Evolutionary conservation across 2,113 vertebrate genomes (phyloP), one percentile per base, ranked within the genome.

Genomic region (Lampris incognitus): DNA sequence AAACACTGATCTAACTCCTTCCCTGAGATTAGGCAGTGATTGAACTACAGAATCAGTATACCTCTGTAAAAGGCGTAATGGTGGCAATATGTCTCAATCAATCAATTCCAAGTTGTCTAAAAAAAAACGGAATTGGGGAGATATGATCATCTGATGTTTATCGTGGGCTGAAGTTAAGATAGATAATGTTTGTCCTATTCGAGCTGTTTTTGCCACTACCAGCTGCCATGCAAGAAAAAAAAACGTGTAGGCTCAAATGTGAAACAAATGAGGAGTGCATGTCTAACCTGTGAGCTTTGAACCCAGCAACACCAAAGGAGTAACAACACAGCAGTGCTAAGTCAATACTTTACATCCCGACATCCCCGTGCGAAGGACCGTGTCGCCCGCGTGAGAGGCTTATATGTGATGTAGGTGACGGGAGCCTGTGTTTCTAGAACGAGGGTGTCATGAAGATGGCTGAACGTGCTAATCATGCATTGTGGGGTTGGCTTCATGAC

Each of bases 21-120:
- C 91, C 92, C 92, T 93, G 92, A 93, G 92, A 92, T 92, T 92
- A 92, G 91, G 92, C 92, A 93, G 92, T 93, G 92, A 85, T 90
- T 87, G 90, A 85, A 84, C 79, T 77, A 85, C 69, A 87, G 84
- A 89, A 87, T 80, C 76, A 58, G 76, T 76, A 76, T 82, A 39
- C 75, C 78, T 76, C 76, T 76, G 60, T 69, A 81, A 83, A 82
- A 86, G 62, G 61, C 52, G 7, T 9, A 54, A 40, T 41, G 69
- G 79, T 64, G 66, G 74, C 72, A 46, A 74, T 61, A 71, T 46
- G 37, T 39, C 6, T 79, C 72, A 4, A 76, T 84, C 72, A 4
- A 76, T 84, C 81, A 48, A 71, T 41, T 58, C 37, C 72, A 55
- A 72, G 41, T 61, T 61, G 37, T 69, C 42, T 58, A 24, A 6